Evolutionary conservation across 2,113 vertebrate genomes (phyloP).

Genomic region (Bufo gargarizans): DNA sequence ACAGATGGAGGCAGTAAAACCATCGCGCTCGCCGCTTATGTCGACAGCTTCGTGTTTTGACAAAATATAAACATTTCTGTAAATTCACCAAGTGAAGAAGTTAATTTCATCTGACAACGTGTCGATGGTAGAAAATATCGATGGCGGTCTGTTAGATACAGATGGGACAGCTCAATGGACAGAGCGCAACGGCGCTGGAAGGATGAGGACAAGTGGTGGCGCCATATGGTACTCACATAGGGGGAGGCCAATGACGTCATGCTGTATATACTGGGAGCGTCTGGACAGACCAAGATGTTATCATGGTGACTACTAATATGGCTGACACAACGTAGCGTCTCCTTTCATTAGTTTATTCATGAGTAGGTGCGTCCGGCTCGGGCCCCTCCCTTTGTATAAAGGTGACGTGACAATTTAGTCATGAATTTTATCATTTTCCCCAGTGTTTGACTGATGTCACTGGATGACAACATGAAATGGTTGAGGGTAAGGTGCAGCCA

Average conservation of each 20-base stretch:
- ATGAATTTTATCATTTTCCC: too few species aligned
- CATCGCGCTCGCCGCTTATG: neutral
- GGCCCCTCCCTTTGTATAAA: too few species aligned
- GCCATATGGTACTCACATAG: neutral
- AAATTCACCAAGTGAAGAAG: neutral
- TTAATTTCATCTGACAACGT: neutral
- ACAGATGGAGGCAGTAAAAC: conserved; percentile 19
- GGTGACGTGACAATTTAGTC: too few species aligned
- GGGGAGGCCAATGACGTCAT: neutral
- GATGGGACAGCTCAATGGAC: neutral
- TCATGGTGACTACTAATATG: neutral
- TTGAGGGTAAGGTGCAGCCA: too few species aligned
- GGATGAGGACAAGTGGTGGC: neutral
- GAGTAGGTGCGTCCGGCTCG: too few species aligned
- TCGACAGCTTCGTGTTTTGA: neutral
- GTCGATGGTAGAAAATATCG: neutral
- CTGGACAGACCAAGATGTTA: neutral
- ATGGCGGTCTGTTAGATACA: neutral
- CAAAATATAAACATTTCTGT: conserved; percentile 5
- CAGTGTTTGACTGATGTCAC: too few species aligned
- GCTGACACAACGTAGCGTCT: neutral
- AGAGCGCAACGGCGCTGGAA: neutral
- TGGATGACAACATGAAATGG: too few species aligned
- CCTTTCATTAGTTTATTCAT: too few species aligned
- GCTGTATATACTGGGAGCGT: too few species aligned